Evolutionary conservation across 2,113 vertebrate species (phyloP).

Genomic region (Proterorhinus semilunaris): DNA sequence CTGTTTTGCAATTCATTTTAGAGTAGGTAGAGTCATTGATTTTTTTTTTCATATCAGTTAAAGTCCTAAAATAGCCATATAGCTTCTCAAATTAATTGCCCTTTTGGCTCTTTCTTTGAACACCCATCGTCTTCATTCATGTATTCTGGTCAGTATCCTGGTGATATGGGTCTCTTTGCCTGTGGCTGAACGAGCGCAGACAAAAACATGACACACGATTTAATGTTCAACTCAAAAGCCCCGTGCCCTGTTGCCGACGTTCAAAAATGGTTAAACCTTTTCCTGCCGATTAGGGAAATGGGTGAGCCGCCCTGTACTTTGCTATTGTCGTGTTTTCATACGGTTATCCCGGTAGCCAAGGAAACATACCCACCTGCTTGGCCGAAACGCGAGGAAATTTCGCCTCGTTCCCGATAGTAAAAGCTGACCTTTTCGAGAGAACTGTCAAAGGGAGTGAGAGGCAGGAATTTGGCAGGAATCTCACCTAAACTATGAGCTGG

Average conservation of each 20-base stretch:
- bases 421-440: constrained; percentile 40
- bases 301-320: constrained; percentile 10
- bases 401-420: constrained; percentile 28
- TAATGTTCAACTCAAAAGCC: neutral
- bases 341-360: constrained; percentile 41
- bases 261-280: neutral
- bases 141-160: too few relatives aligned
- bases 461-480: constrained; percentile 40
- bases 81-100: too few relatives aligned
- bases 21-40: too few relatives aligned
- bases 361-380: constrained; percentile 29
- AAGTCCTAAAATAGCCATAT: too few relatives aligned
- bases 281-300: constrained; percentile 33
- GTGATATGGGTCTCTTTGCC: too few relatives aligned
- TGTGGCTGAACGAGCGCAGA: neutral
- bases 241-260: neutral
- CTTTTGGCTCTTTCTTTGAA: too few relatives aligned
- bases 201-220: neutral
- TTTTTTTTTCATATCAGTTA: too few relatives aligned
- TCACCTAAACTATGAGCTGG: constrained; percentile 35
- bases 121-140: too few relatives aligned
- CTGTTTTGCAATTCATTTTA: too few relatives aligned
- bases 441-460: constrained; percentile 20
- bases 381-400: constrained; percentile 24
- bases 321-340: constrained; percentile 34